These are phyloP conservation scores for Venusia cambrica DNA, from an alignment of 2,888 invertebrate species.

Conservation along the genomic window DNA sequence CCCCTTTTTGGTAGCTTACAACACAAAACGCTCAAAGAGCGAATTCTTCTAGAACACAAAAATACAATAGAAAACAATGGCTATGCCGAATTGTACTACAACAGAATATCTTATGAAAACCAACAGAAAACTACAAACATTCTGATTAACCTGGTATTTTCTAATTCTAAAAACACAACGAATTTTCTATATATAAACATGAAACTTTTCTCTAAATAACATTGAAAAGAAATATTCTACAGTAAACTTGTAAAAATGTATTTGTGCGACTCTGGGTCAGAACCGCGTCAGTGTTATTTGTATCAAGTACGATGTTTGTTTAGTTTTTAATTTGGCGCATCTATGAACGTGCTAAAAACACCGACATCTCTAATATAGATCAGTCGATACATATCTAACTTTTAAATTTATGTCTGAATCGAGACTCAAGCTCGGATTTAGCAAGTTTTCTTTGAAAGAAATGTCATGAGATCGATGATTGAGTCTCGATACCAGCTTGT, in stretches of 20 bases:
- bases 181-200: constrained; percentile 19
- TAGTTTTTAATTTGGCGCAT: constrained; percentile 1
- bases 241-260: constrained; percentile 19
- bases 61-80: constrained; percentile 47
- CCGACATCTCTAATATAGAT: too few relatives aligned
- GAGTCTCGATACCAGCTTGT: too few relatives aligned
- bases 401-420: too few relatives aligned
- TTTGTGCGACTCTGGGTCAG: constrained; percentile 5
- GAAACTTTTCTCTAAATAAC: constrained; percentile 16
- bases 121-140: constrained; percentile 14
- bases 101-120: constrained; percentile 28
- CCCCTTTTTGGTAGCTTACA: constrained; percentile 5
- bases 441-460: too few relatives aligned
- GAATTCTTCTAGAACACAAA: constrained; percentile 39
- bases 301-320: constrained; percentile 1
- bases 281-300: constrained; percentile 8
- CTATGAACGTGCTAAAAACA: too few relatives aligned
- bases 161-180: constrained; percentile 18
- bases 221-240: constrained; percentile 18
- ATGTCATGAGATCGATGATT: too few relatives aligned
- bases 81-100: constrained; percentile 61
- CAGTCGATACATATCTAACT: too few relatives aligned
- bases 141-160: constrained; percentile 22
- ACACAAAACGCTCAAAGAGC: constrained; percentile 28
- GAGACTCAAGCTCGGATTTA: too few relatives aligned